phyloP scores from a whole-genome alignment of 2,113 vertebrate species.

The Perca fluviatilis region DNA sequence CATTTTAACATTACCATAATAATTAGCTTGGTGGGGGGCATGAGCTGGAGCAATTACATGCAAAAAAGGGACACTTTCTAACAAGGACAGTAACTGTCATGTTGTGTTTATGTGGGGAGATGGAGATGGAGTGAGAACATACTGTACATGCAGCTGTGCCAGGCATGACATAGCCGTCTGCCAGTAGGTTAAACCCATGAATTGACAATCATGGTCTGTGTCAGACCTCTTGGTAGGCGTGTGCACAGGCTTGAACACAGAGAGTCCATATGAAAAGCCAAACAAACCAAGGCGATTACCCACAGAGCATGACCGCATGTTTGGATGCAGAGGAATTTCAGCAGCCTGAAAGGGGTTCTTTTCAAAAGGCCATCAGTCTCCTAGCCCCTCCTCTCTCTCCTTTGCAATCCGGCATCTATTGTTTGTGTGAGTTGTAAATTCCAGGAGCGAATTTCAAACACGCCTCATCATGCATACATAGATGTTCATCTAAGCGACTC shows the following conservation, averaged over 20 bases:
- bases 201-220: conserved; percentile 71
- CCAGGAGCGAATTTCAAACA: neutral
- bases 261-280: conserved; percentile 37
- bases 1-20: no score
- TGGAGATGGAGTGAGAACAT: conserved; percentile 33
- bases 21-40: no score
- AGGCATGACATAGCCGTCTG: conserved; percentile 61
- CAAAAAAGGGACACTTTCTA: conserved; percentile 12
- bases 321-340: conserved; percentile 29
- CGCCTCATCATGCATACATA: neutral
- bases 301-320: neutral
- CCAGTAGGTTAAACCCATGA: conserved; percentile 51
- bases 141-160: conserved; percentile 54
- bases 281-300: neutral
- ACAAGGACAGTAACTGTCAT: conserved; percentile 9
- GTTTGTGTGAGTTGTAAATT: conserved; percentile 22
- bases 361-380: conserved; percentile 10
- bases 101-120: neutral
- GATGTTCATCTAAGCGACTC: neutral
- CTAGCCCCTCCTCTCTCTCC: neutral
- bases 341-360: neutral
- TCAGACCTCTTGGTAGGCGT: conserved; percentile 23
- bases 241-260: conserved; percentile 14
- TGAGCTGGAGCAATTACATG: neutral
- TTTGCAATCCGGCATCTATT: conserved; percentile 4